Conservation (phyloP, 2,888 invertebrate genomes). For the Plagodis dolabraria region DNA sequence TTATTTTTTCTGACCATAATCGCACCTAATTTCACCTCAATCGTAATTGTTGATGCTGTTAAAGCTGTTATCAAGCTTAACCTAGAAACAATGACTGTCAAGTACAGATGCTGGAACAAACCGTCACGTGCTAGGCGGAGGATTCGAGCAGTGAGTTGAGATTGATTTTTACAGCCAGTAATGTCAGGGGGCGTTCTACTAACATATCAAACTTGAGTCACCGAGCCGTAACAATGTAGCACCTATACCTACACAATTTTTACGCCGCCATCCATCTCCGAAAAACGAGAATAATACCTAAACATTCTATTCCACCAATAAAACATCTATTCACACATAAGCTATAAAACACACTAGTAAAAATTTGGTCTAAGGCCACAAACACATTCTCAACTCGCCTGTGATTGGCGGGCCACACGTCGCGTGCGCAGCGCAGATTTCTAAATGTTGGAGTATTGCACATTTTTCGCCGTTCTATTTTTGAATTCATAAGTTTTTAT, state of each 20-base stretch:
- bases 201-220: no score
- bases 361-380: conserved; percentile 46
- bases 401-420: conserved; percentile 54
- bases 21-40: no score
- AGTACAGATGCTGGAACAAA: no score
- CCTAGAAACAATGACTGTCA: no score
- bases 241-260: background rate
- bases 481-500: conserved; percentile 78
- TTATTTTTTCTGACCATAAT: no score
- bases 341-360: conserved; percentile 43
- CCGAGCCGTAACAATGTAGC: no score
- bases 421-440: conserved; percentile 46
- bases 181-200: no score
- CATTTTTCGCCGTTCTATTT: conserved; percentile 81
- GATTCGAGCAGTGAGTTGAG: no score
- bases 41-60: no score
- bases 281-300: conserved; percentile 7
- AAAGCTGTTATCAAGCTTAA: no score
- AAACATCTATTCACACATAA: conserved; percentile 30
- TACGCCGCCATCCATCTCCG: background rate
- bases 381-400: conserved; percentile 46
- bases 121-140: no score
- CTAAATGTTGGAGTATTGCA: conserved; percentile 67
- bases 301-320: conserved; percentile 32
- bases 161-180: no score